Evolutionary conservation across 2,888 invertebrate species (phyloP).

Genomic region (Ernsta delagoae): DNA sequence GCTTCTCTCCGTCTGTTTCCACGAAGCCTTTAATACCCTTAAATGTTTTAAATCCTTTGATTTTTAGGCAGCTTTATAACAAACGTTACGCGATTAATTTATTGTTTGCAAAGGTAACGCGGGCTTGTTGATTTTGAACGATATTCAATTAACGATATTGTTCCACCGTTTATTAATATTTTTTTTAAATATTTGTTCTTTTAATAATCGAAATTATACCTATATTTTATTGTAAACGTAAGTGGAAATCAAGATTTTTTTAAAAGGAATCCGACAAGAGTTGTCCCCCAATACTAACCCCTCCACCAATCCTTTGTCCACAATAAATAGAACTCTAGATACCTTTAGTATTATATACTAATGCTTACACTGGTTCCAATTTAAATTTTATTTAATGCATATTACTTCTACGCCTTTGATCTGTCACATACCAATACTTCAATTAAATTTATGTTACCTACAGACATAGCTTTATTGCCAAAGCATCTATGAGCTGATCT

Average conservation of each 20-base stretch:
- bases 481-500: conserved; percentile 13
- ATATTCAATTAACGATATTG: not conserved
- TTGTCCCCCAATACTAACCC: too few species aligned
- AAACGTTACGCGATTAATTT: conserved; percentile 23
- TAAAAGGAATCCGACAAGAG: too few species aligned
- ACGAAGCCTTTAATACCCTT: conserved; percentile 30
- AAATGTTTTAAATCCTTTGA: conserved; percentile 34
- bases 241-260: too few species aligned
- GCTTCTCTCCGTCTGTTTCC: conserved; percentile 3
- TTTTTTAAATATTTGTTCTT: not conserved
- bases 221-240: not conserved
- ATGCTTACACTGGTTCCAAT: not conserved
- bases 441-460: conserved; percentile 19
- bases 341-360: too few species aligned
- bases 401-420: conserved; percentile 17
- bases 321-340: too few species aligned
- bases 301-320: too few species aligned
- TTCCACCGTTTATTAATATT: not conserved
- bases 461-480: conserved; percentile 22
- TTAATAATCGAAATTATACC: not conserved
- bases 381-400: not conserved
- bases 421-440: conserved; percentile 4
- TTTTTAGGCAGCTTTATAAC: conserved; percentile 26
- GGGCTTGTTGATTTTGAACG: not conserved
- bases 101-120: conserved; percentile 1